Conservation (phyloP, 2,797 vertebrate genomes). For the Megalops cyprinoides region DNA sequence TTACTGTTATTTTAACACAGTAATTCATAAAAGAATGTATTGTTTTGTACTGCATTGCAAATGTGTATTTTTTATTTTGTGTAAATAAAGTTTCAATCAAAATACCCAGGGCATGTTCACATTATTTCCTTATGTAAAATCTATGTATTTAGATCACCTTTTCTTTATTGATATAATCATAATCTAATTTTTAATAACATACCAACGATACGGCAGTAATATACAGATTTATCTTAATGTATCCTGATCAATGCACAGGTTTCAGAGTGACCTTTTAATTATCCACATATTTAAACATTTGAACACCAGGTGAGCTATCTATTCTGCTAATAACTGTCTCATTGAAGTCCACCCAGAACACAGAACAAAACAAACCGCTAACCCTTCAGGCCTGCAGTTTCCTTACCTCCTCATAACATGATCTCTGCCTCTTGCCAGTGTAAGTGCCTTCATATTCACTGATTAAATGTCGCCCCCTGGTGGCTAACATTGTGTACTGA, state of each 20-base stretch:
- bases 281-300: too few relatives aligned
- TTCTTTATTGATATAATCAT: too few relatives aligned
- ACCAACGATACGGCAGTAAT: too few relatives aligned
- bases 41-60: neutral
- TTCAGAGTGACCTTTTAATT: too few relatives aligned
- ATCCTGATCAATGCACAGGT: too few relatives aligned
- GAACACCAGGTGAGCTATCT: too few relatives aligned
- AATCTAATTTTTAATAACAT: too few relatives aligned
- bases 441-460: neutral
- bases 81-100: neutral
- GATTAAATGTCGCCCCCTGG: neutral
- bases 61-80: neutral
- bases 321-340: too few relatives aligned
- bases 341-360: too few relatives aligned
- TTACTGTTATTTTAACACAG: neutral
- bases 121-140: neutral
- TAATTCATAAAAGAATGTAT: neutral
- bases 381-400: neutral
- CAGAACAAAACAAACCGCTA: too few relatives aligned
- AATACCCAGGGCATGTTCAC: neutral
- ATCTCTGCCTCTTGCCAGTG: neutral
- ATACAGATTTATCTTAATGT: too few relatives aligned
- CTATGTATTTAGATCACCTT: too few relatives aligned
- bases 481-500: neutral
- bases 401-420: neutral